Percentiles rank a stretch among this genome's conserved stretches.
phyloP scores from a whole-genome alignment of 2,113 vertebrate genomes.

The Rhizomys pruinosus region DNA sequence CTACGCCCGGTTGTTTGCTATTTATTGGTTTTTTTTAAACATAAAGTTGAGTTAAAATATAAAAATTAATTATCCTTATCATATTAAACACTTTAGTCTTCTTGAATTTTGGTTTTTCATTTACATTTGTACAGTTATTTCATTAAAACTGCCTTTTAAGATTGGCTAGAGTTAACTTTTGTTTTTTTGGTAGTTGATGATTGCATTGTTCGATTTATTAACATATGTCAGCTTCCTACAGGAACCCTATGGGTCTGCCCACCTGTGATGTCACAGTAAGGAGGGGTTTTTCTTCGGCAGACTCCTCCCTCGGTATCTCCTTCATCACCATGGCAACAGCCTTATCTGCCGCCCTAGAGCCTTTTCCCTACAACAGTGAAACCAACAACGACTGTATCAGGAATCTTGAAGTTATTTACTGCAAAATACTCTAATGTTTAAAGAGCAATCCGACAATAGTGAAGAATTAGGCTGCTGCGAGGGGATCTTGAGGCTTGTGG shows the following conservation, averaged over 20 bases:
- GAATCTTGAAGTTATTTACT: conserved; percentile 86
- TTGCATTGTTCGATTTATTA: conserved; percentile 74
- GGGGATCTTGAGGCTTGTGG: conserved; percentile 79
- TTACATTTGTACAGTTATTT: conserved; percentile 72
- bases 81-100: conserved; percentile 28
- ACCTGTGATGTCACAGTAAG: conserved; percentile 99
- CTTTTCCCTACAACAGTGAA: conserved; percentile 99
- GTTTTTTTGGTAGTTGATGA: conserved; percentile 71
- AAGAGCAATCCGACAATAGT: conserved; percentile 71
- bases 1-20: background rate
- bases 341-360: conserved; percentile 99
- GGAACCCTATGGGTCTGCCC: conserved; percentile 93
- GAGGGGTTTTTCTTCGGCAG: conserved; percentile 99
- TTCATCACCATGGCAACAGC: conserved; percentile 99
- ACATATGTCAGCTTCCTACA: conserved; percentile 86
- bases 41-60: conserved; percentile 67
- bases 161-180: conserved; percentile 71
- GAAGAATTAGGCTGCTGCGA: conserved; percentile 75
- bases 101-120: conserved; percentile 68
- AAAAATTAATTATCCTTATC: conserved; percentile 43
- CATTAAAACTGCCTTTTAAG: conserved; percentile 72
- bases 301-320: conserved; percentile 99
- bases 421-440: conserved; percentile 77
- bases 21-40: conserved; percentile 29
- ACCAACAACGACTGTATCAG: conserved; percentile 99